Base-by-base conservation (phyloP, 1,140 invertebrate species). In the Lethrus apterus region DNA sequence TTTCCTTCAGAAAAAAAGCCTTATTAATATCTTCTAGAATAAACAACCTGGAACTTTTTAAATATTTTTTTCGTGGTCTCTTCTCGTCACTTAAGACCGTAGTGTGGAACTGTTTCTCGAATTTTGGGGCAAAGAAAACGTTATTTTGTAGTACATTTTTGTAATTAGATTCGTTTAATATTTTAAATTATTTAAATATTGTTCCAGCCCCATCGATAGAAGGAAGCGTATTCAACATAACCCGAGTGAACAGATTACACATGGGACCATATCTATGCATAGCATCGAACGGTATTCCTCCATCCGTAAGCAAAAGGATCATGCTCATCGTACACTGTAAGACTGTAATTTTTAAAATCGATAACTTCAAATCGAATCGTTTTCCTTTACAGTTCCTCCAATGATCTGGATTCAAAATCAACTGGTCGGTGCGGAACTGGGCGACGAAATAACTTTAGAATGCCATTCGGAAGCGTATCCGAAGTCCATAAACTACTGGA, bases 261-360 rank as follows among this genome's bases (percentile, higher is more conserved):
- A 93, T 93, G 80, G 89, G 89, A 4, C 82, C 87, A 4, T 92
- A 91, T 66, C 69, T 92, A 8, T 92, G 89, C 63, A 92, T 93
- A 42, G 88, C 87, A 10, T 86, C 83, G 9, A 90, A 90, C 59
- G 86, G 86, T 5, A 83, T 92, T 2, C 88, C 88, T 2, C 89
- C 89, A 1, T 83, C 86, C 1, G 86, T 91, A 43, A 89, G 85
- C 74, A 91, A 92, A 68, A 72, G 89, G 57, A 88, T 93, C 59
- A 84, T 83, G 68, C 77, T 93, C 20, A 86, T 85, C 42, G 85
- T 91, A 18, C 86, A 92, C 58, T 93, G 87, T 90, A 73, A 80
- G 84, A 81, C 10, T 30, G 32, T 40, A 34, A 35, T 11, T n/a
- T 34, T 17, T 15, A 15, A 7, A n/a, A n/a, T 5, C 5, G 7